A percentile compares a stretch with the other conserved stretches of the same genome.
Conservation (phyloP, 2,888 invertebrate genomes). For the Palloptera scutellata region DNA sequence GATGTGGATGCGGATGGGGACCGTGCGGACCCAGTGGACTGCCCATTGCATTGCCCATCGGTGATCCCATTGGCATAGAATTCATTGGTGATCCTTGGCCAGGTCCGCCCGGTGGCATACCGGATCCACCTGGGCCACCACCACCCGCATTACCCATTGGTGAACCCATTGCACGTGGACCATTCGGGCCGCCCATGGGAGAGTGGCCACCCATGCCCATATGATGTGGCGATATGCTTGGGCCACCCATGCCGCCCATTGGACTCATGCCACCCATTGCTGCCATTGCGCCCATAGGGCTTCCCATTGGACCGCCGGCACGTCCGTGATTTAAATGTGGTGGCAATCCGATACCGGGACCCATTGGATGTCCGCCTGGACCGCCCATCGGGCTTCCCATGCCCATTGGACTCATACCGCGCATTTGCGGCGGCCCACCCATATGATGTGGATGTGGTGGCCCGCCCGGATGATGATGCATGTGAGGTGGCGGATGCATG, state of each 20-base stretch:
- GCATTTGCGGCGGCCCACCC: constrained; percentile 63
- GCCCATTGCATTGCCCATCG: constrained; percentile 77
- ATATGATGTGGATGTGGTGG: constrained; percentile 76
- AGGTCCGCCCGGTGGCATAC: constrained; percentile 73
- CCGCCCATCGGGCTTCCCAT: constrained; percentile 50
- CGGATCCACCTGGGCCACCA: constrained; percentile 67
- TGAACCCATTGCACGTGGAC: constrained; percentile 71
- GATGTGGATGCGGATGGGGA: constrained; percentile 37
- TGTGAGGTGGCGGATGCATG: constrained; percentile 42
- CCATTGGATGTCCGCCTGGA: constrained; percentile 54
- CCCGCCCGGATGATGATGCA: constrained; percentile 70
- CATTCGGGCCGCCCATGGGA: constrained; percentile 69
- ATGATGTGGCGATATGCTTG: constrained; percentile 63
- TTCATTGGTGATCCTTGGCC: constrained; percentile 72
- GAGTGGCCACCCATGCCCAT: constrained; percentile 66
- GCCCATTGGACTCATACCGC: constrained; percentile 64
- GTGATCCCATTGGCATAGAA: constrained; percentile 75
- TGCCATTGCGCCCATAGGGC: constrained; percentile 69
- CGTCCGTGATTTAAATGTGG: constrained; percentile 62
- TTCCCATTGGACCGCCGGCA: constrained; percentile 60
- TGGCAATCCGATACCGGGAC: constrained; percentile 57
- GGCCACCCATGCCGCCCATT: constrained; percentile 66
- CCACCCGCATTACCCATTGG: constrained; percentile 70
- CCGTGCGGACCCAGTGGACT: constrained; percentile 69
- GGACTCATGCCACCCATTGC: constrained; percentile 67